Evolutionary conservation across 2,888 invertebrate genomes (phyloP), one percentile per base, ranked within the genome.

Genomic region (Sesia apiformis): DNA sequence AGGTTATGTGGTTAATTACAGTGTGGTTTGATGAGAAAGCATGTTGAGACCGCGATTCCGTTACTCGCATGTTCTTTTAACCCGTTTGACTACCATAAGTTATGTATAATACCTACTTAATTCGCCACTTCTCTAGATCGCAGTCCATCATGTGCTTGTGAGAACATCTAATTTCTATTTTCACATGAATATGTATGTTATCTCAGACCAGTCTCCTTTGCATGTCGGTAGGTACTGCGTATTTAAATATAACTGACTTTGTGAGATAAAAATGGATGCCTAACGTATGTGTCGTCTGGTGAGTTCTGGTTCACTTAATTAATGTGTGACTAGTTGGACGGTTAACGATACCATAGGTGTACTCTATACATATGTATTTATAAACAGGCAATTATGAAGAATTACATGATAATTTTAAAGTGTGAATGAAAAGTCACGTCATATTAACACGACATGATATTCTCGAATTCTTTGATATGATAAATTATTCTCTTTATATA

Each of bases 51-150:
- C 67, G 63, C 62, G 58, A 78, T 81, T 80, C 84, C 84, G 84
- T 84, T 84, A 84, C 69, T 74, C 71, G 71, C 72, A 65, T 77
- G 69, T 75, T 77, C 74, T 77, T 82, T 77, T 73, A 84, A 84
- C 81, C 78, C 66, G 81, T 74, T 70, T 75, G 74, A 72, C 79
- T 70, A 64, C 67, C 68, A 60, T 60, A 62, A 56, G 59, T 51
- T 41, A 57, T 59, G 57, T 61, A 63, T 63, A 60, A 23, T 23
- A 23, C 23, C 23, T 23, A 23, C 23, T 23, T 23, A 23, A 58
- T 57, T 49, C 52, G 53, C 57, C 53, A 57, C 51, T 23, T 23
- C 23, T 55, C 51, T 57, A 54, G 51, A 55, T 56, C 57, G 52
- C 52, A 54, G 50, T 38, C 53, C 46, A 55, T 52, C 54, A 54